Evolutionary conservation across 2,888 invertebrate genomes (phyloP).

Genomic region (Theretra japonica): DNA sequence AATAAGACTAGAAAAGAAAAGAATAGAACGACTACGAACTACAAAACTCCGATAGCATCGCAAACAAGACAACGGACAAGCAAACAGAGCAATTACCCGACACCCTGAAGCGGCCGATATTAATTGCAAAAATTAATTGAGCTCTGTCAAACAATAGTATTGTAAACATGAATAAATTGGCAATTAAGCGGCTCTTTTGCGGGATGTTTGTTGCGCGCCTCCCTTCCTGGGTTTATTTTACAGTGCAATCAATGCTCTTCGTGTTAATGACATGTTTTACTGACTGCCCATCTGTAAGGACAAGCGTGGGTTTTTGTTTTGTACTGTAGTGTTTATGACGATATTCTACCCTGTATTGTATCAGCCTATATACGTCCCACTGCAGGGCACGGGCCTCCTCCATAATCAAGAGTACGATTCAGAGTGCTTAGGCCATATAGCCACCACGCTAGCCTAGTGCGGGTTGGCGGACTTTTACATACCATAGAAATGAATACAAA

Average conservation of each 20-base stretch:
- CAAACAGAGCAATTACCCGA: constrained; percentile 1
- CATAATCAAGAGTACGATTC: too few species aligned
- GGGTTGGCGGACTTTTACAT: too few species aligned
- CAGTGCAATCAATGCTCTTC: neutral
- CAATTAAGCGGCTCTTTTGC: constrained; percentile 49
- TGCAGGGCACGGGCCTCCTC: too few species aligned
- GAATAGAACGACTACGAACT: neutral
- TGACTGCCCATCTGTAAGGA: neutral
- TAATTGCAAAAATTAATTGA: constrained; percentile 55
- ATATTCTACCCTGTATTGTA: too few species aligned
- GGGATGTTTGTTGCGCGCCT: constrained; percentile 22
- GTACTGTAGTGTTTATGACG: neutral
- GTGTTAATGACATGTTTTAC: neutral
- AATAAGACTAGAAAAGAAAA: neutral
- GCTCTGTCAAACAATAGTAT: constrained; percentile 47
- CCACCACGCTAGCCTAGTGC: too few species aligned
- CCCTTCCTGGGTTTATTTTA: neutral
- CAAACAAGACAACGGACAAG: neutral
- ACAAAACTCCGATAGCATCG: neutral
- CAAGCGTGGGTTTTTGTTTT: neutral
- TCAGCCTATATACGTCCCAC: too few species aligned
- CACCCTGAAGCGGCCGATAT: constrained; percentile 29
- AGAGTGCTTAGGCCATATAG: too few species aligned
- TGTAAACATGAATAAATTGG: constrained; percentile 59
- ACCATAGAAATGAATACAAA: too few species aligned